Evolutionary conservation across 2,113 vertebrate species (phyloP), one percentile per base, ranked within the genome.

Genomic region (Telmatochromis brichardi): DNA sequence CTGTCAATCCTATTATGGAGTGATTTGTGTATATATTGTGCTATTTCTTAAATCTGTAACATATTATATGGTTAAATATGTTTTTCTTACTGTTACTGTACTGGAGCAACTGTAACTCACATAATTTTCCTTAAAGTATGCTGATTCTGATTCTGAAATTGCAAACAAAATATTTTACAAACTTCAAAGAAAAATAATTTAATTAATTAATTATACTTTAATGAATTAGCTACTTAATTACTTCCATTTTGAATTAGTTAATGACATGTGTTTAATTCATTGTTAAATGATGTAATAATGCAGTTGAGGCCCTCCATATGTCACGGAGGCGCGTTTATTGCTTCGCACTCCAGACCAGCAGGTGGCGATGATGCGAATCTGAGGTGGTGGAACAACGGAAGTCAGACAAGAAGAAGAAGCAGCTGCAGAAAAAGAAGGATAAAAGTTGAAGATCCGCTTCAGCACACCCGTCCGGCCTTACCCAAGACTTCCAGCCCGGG

Each of bases 281-380:
- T 63, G 15, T 63, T 63, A 63, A 63, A 63, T 35, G 5, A 19
- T 19, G 58, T 63, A 2, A 35, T 35, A 35, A 19, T 19, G 19
- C 33, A 68, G 0, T 1, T 68, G 19, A 37, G 33, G 19, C 4
- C 19, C 58, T 63, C 15, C 58, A 11, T 0, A 21, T 0, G 0
- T 0, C 9, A 12, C 1, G 6, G 17, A n/a, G 1, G 58, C 31
- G 3, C 15, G 15, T 63, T 63, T 63, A 63, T 33, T 19, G 60
- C 33, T 21, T 37, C 0, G 11, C 33, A 68, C 63, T 68, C 35
- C 63, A 9, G 2, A 42, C 63, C 35, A 42, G 63, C n/a, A 42
- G 65, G 35, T 15, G 65, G 37, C n/a, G 65, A 15, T 73, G 65
- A 45, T 45, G 65, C 21, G 13, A 12, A 40, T 71, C 35, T 14